Evolutionary conservation across 2,113 vertebrate genomes (phyloP).

Genomic region (Rhombomys opimus): DNA sequence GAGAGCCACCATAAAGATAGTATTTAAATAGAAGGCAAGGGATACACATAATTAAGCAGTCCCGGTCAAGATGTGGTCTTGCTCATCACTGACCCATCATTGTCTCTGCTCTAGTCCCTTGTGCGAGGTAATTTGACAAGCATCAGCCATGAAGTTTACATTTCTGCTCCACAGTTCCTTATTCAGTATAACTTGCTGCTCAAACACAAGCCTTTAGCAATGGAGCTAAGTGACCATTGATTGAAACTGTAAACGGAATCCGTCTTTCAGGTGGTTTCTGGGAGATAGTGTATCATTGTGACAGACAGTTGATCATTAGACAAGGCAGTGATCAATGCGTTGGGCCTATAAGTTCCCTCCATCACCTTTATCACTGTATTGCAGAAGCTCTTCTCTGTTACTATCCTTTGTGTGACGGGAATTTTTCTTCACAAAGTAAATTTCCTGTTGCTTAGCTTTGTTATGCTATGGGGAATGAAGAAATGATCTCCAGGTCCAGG

Average conservation of each 20-base stretch:
- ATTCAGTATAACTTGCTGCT: background rate
- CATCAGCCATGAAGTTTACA: background rate
- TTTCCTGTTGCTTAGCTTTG: background rate
- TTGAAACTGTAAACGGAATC: background rate
- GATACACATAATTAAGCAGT: background rate
- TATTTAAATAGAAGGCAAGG: background rate
- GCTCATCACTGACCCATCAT: background rate
- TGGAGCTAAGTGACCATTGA: background rate
- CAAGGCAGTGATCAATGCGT: background rate
- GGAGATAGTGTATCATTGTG: background rate
- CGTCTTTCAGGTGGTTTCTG: background rate
- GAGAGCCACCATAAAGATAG: too few relatives aligned
- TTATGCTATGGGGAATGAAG: background rate
- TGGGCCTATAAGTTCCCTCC: background rate
- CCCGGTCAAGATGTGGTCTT: background rate
- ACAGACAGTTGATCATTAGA: background rate
- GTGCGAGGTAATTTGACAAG: background rate
- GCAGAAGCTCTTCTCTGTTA: background rate
- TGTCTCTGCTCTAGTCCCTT: background rate
- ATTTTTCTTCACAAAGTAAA: background rate
- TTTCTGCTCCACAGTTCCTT: background rate
- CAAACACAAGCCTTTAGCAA: background rate
- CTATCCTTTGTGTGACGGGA: background rate
- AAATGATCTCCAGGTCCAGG: background rate
- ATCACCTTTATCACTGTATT: background rate